Base-by-base conservation (phyloP, 2,888 invertebrate species). In the Noctua fimbriata region DNA sequence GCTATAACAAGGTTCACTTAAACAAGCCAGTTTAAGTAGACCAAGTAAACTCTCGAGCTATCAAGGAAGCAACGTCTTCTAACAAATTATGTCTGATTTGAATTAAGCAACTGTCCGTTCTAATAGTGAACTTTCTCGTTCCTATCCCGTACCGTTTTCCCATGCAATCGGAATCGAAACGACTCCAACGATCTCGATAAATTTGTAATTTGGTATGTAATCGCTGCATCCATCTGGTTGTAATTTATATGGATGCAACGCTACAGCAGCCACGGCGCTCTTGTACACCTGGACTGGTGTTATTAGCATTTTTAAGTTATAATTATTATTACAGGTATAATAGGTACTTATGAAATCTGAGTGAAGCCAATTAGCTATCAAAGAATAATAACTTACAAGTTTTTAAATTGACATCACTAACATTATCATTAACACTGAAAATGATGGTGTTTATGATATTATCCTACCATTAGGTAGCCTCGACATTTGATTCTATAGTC, bases 191-290 rank as follows among this genome's bases (percentile, higher is more conserved):
- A 92, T 93, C 92, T 92, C 91, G 90, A 93, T 94, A 93, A 92
- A 93, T 92, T 92, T 83, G 92, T 94, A 92, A 94, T 94, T 93
- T 92, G 90, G 91, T 91, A 91, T 91, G 92, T 93, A 92, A 94
- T 93, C 92, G 89, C 79, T 87, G 83, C 87, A 88, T 92, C 91
- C 89, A 93, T 92, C 90, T 90, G 83, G 63, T 72, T 58, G 92
- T 92, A 92, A 93, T 94, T 93, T 92, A 89, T 91, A 89, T 90
- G 83, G 76, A 81, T 85, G 81, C 78, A 79, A 69, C 66, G 73
- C 18, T 84, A 82, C 72, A 58, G 83, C 52, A 63, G 73, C 81
- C 88, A 82, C 78, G n/a, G 49, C 65, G 41, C 63, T 73, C 65
- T 63, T 49, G 9, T 74, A 28, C 70, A 32, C 44, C 55, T 80